Percentiles rank a stretch among this genome's conserved stretches.
phyloP scores from a whole-genome alignment of 2,113 vertebrate species.

The Centropus unirufus region DNA sequence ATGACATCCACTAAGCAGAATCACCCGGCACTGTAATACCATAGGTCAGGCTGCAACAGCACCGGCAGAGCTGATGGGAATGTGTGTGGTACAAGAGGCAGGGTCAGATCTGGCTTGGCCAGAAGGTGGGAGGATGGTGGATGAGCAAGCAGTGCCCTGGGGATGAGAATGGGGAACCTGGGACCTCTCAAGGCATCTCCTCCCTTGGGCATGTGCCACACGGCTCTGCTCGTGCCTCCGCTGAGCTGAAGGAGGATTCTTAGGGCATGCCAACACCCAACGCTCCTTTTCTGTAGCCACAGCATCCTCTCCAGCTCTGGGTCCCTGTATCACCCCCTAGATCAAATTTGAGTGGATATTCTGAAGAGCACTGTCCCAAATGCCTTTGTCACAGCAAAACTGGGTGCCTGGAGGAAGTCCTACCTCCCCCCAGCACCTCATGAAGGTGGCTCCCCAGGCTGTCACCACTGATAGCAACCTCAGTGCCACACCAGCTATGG shows the following conservation, averaged over 20 bases:
- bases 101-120: neutral
- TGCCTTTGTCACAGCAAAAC: neutral
- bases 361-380: neutral
- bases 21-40: neutral
- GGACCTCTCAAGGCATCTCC: neutral
- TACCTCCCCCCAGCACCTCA: neutral
- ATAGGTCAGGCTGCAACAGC: neutral
- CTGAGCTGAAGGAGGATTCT: neutral
- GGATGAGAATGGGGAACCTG: neutral
- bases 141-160: neutral
- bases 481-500: neutral
- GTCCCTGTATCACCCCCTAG: too few relatives aligned
- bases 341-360: fast-evolving
- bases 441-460: neutral
- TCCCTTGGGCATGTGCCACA: fast-evolving
- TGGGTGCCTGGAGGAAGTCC: neutral
- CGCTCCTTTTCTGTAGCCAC: neutral
- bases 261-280: neutral
- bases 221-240: neutral
- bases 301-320: neutral
- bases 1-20: neutral
- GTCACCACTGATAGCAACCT: neutral
- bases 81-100: neutral
- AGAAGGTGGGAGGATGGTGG: neutral
- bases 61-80: neutral